Base-by-base conservation (phyloP, 1,140 invertebrate species). In the Zaprionus davidi region DNA sequence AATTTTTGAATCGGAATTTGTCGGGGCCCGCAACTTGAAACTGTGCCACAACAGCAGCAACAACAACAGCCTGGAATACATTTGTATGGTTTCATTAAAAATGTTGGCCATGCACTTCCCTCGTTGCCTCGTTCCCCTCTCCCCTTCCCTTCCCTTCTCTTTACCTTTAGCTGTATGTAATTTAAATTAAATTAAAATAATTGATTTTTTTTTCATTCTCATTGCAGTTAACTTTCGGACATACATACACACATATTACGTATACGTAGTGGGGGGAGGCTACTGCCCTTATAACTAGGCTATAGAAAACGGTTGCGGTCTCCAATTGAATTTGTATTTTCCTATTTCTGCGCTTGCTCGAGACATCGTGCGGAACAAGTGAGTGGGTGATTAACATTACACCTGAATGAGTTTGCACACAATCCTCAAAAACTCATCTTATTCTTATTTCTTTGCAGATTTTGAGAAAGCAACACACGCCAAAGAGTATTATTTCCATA, bases 161-260 rank as follows among this genome's bases (percentile, higher is more conserved):
- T 22, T 28, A 5, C 26, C 15, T 34, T 20, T 51, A 31, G 6
- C 28, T 53, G n/a, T 70, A 79, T 78, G 59, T 58, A 57, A 79
- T 81, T 90, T 90, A 84, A 88, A 88, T 90, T 90, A 41, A 88
- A 88, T 88, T 88, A 88, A 90, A 88, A 88, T 84, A 84, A 88
- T 84, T 84, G 84, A 84, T 88, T 88, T 84, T 78, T 75, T 71
- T 66, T 12, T 63, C 28, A 11, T 63, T 59, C 17, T 41, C 11
- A 20, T 88, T 88, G 41, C 85, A 88, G 84, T 84, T 76, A 84
- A 79, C 71, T 76, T 76, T 81, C 24, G 75, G 20, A 20, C 20
- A 51, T 64, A 71, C 69, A 57, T 22, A 36, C 31, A 68, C 17
- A 73, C 36, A 70, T 49, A 80, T 67, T 59, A 63, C 74, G 53